phyloP scores from a whole-genome alignment of 2,113 vertebrate genomes.

The Indri indri region DNA sequence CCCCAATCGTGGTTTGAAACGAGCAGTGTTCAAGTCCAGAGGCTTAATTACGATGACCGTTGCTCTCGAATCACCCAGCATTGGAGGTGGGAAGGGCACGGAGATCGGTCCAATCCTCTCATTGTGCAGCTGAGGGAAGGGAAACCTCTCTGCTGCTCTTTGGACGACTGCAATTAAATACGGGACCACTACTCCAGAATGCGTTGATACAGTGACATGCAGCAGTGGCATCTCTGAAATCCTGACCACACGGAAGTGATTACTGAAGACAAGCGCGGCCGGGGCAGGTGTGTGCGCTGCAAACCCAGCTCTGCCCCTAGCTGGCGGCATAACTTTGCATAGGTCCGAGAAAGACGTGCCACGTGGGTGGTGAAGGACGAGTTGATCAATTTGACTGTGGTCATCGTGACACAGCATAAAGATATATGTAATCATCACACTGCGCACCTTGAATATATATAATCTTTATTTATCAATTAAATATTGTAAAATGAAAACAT shows the following conservation, averaged over 20 bases:
- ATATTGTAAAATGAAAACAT: neutral
- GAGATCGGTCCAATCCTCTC: neutral
- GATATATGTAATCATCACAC: rapidly evolving
- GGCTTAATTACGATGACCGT: neutral
- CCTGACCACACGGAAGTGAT: rapidly evolving
- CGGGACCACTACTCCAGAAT: rapidly evolving
- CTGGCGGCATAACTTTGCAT: rapidly evolving
- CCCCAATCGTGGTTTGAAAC: neutral
- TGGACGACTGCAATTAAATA: neutral
- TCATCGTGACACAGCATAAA: too few relatives aligned
- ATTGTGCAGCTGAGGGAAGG: rapidly evolving
- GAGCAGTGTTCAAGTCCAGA: neutral
- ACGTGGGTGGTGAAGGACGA: neutral
- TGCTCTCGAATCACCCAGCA: neutral
- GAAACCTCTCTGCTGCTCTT: rapidly evolving
- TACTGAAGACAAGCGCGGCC: rapidly evolving
- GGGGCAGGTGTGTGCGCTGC: rapidly evolving
- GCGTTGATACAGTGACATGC: rapidly evolving
- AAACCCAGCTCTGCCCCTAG: neutral
- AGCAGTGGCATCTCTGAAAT: rapidly evolving
- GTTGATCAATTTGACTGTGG: neutral
- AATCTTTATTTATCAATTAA: neutral
- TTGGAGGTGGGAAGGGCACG: neutral
- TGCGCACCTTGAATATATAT: too few relatives aligned
- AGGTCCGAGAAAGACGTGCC: rapidly evolving